Conservation (phyloP, 2,113 vertebrate species). For the Aldabrachelys gigantea region DNA sequence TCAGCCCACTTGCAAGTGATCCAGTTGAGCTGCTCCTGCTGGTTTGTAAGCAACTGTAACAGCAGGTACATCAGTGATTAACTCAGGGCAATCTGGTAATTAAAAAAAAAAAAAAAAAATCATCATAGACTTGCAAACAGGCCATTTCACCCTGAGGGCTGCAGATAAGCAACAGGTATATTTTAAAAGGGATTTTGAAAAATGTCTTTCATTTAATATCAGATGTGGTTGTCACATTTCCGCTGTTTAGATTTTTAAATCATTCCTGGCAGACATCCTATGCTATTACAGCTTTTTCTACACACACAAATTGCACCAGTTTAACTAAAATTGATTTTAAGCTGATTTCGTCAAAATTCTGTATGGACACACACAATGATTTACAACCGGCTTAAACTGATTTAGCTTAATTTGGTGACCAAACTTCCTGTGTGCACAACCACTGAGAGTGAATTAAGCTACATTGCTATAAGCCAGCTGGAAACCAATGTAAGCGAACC, state of each 20-base stretch:
- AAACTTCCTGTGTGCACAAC: background rate
- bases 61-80: background rate
- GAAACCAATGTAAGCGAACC: background rate
- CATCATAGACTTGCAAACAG: background rate
- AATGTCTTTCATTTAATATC: background rate
- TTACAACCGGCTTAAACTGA: constrained; percentile 38
- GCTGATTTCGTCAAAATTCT: background rate
- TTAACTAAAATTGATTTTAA: constrained; percentile 10
- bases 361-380: background rate
- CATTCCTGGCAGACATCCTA: background rate
- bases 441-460: background rate
- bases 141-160: background rate
- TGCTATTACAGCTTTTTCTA: background rate
- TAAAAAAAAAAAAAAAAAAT: background rate
- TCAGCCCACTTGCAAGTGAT: background rate
- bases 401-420: constrained; percentile 28
- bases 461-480: background rate
- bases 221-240: background rate
- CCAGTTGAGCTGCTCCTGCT: background rate
- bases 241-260: background rate
- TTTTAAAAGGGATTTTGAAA: background rate
- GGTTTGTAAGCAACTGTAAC: background rate
- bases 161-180: background rate
- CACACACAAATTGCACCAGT: background rate
- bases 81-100: background rate